Evolutionary conservation across 1,140 invertebrate species (phyloP), one percentile per base, ranked within the genome.

Genomic region (Branchinecta lindahli): DNA sequence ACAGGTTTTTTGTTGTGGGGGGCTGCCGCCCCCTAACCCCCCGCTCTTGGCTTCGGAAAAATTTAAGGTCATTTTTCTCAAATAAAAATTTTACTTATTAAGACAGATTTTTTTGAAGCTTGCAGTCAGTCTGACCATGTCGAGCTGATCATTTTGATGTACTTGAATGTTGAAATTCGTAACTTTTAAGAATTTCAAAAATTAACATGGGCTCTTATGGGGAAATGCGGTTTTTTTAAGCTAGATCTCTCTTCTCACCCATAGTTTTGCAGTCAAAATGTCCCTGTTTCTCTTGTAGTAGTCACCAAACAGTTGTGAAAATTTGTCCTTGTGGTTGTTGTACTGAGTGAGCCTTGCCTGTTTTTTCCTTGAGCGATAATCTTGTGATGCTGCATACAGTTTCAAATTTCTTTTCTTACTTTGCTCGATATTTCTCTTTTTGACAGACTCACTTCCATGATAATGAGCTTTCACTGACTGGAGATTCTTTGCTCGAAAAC

Each of bases 331-430:
- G 47, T 52, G 47, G 47, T 52, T 52, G 47, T 52, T 52, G 47
- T 52, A 52, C 47, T 52, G 47, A 52, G 47, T 52, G 47, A 52
- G 47, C 47, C 47, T 52, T 52, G 47, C 47, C 47, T 52, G 47
- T 52, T 52, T 52, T 52, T 52, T 52, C 47, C 47, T 52, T 52
- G 47, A 52, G 47, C 47, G 47, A 52, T 52, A 52, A 52, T 52
- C 47, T 52, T 52, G 47, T 52, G 47, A 52, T 52, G 47, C 47
- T 52, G 47, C 47, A 52, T 52, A 52, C 47, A 52, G 47, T 52
- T 52, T 52, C 47, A 52, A 52, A 52, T 52, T 52, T 52, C 47
- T 52, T 52, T 52, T 52, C 47, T 52, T 52, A 52, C 47, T 52
- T 52, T 52, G 47, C 47, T 52, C 47, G 47, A 52, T 52, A 52